These are phyloP conservation scores for Megalops atlanticus DNA, from an alignment of 2,113 vertebrate species.

Conservation along the genomic window DNA sequence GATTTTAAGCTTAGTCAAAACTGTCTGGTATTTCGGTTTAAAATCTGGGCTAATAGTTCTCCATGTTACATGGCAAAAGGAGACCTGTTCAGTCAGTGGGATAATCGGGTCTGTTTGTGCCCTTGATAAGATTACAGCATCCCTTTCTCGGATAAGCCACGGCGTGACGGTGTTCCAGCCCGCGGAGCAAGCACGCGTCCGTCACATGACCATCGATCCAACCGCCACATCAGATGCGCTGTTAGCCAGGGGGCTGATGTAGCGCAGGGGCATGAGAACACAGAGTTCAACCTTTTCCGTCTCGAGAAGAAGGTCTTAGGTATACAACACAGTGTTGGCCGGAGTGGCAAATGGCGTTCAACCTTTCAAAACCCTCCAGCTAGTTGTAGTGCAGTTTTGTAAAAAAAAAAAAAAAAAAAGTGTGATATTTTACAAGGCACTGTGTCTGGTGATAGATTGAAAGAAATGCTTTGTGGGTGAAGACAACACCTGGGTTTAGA, in stretches of 20 bases:
- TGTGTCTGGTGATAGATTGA: neutral
- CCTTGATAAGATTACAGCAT: neutral
- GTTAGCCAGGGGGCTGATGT: conserved; percentile 4
- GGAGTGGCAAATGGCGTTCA: neutral
- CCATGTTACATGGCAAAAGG: neutral
- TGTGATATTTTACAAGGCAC: neutral
- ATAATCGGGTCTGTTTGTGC: neutral
- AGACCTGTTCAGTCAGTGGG: neutral
- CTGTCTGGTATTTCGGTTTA: neutral
- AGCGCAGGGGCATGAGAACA: neutral
- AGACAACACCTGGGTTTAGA: neutral
- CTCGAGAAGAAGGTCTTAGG: neutral
- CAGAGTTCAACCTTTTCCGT: neutral
- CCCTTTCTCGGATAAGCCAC: neutral
- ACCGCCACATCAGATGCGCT: neutral
- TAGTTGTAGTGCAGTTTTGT: neutral
- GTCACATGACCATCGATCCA: conserved; percentile 11
- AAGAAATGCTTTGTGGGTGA: neutral
- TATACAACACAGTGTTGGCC: neutral
- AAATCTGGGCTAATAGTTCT: neutral
- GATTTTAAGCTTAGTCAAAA: neutral
- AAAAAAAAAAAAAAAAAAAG: no score
- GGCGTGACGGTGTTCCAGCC: neutral
- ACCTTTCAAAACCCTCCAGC: neutral
- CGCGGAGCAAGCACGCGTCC: neutral